Evolutionary conservation across 2,113 vertebrate species (phyloP).

Genomic region (Cephalopholis sonnerati): DNA sequence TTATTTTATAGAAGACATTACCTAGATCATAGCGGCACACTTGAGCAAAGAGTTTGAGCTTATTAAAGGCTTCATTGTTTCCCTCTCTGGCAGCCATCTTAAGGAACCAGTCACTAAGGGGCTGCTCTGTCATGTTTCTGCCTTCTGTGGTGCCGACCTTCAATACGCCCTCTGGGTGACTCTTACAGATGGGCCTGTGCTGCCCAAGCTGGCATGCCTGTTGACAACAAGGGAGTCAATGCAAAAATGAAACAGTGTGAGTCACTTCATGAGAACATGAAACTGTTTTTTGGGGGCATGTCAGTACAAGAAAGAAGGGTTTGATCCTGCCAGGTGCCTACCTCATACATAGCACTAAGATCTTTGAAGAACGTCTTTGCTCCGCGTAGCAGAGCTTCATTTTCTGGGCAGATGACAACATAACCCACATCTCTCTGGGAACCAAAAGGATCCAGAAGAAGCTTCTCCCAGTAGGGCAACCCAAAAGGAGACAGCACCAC

Average conservation of each 20-base stretch:
- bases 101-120: constrained; percentile 96
- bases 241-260: neutral
- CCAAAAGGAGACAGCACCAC: constrained; percentile 98
- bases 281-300: constrained; percentile 26
- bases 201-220: constrained; percentile 96
- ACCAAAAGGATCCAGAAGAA: constrained; percentile 97
- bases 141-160: constrained; percentile 90
- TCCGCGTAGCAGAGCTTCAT: constrained; percentile 92
- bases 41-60: constrained; percentile 96
- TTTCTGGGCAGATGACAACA: constrained; percentile 97
- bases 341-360: constrained; percentile 96
- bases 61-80: constrained; percentile 92
- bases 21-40: constrained; percentile 96
- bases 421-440: constrained; percentile 97
- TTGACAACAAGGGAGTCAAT: neutral
- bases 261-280: constrained; percentile 12
- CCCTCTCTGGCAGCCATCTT: constrained; percentile 90
- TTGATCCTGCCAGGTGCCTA: constrained; percentile 64
- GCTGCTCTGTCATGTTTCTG: constrained; percentile 91
- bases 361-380: constrained; percentile 97
- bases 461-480: constrained; percentile 98
- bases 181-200: constrained; percentile 95
- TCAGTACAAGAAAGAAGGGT: constrained; percentile 10
- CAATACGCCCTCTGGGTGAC: constrained; percentile 93
- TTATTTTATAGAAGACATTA: constrained; percentile 68